Conservation (phyloP, 2,113 vertebrate species). For the Paramisgurnus dabryanus region DNA sequence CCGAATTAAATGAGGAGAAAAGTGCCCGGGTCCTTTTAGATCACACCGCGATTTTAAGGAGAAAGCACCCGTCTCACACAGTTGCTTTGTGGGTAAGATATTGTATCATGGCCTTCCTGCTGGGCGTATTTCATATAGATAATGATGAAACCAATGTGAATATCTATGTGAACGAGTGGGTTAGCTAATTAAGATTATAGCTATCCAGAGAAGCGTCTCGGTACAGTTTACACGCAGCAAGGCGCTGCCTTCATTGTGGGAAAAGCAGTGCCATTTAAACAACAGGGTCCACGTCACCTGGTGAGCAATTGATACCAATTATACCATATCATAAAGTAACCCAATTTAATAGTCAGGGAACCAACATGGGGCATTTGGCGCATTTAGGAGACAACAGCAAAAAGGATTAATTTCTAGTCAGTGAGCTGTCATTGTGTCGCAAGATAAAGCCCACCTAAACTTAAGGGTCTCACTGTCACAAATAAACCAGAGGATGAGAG, state of each 20-base stretch:
- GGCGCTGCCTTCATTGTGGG: constrained; percentile 50
- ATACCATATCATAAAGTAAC: constrained; percentile 66
- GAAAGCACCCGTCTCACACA: constrained; percentile 59
- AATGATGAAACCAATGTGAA: constrained; percentile 59
- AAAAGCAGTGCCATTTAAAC: constrained; percentile 52
- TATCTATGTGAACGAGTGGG: constrained; percentile 55
- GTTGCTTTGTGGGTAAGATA: constrained; percentile 63
- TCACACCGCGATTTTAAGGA: constrained; percentile 28
- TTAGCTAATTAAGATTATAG: constrained; percentile 62
- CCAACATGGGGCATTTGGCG: constrained; percentile 61
- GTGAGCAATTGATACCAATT: constrained; percentile 66
- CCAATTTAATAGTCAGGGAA: constrained; percentile 65
- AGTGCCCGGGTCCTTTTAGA: constrained; percentile 37
- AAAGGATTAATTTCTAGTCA: constrained; percentile 75
- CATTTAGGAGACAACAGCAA: constrained; percentile 63
- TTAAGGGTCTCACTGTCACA: constrained; percentile 36
- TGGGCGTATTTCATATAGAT: constrained; percentile 61
- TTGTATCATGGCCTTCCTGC: constrained; percentile 63
- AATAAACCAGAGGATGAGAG: constrained; percentile 18
- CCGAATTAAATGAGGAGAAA: constrained; percentile 54
- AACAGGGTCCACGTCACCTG: constrained; percentile 62
- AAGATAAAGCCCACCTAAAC: constrained; percentile 30
- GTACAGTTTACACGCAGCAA: constrained; percentile 57
- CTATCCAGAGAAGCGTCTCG: constrained; percentile 48
- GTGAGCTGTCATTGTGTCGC: constrained; percentile 69